Evolutionary conservation across 2,113 vertebrate species (phyloP).

Genomic region (Promerops cafer): DNA sequence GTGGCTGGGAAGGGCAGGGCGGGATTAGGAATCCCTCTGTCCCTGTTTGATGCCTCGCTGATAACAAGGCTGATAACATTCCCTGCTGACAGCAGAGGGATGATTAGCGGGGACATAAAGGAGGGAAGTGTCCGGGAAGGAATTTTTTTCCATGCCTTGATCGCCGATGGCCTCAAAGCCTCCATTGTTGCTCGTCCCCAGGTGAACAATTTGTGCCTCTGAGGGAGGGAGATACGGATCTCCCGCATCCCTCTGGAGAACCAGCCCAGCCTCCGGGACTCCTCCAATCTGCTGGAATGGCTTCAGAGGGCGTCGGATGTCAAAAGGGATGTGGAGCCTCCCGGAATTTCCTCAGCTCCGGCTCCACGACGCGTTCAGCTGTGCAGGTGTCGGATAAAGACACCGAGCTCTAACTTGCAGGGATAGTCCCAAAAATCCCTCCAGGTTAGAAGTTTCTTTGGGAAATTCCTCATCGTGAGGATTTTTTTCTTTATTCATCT

Average conservation of each 20-base stretch:
- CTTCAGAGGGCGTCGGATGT: not conserved
- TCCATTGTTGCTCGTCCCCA: not conserved
- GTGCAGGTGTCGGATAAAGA: not conserved
- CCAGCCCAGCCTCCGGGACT: not conserved
- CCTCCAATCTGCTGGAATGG: not conserved
- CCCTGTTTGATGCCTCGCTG: not conserved
- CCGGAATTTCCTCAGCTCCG: not conserved
- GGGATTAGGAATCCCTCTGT: not conserved
- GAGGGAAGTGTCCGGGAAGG: not conserved
- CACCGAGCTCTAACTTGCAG: fast-evolving
- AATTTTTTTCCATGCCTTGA: not conserved
- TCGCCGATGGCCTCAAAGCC: not conserved
- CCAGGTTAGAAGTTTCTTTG: not conserved
- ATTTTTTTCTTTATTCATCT: not conserved
- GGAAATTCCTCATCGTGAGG: not conserved
- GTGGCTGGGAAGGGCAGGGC: not conserved
- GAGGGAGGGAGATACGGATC: not conserved
- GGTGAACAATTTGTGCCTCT: not conserved
- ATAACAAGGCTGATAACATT: not conserved
- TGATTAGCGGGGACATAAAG: not conserved
- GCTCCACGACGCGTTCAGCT: fast-evolving
- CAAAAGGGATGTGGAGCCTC: not conserved
- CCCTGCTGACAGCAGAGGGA: not conserved
- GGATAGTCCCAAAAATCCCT: not conserved
- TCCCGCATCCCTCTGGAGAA: not conserved